phyloP scores from a whole-genome alignment of 2,113 vertebrate species.

The Sitta europaea region DNA sequence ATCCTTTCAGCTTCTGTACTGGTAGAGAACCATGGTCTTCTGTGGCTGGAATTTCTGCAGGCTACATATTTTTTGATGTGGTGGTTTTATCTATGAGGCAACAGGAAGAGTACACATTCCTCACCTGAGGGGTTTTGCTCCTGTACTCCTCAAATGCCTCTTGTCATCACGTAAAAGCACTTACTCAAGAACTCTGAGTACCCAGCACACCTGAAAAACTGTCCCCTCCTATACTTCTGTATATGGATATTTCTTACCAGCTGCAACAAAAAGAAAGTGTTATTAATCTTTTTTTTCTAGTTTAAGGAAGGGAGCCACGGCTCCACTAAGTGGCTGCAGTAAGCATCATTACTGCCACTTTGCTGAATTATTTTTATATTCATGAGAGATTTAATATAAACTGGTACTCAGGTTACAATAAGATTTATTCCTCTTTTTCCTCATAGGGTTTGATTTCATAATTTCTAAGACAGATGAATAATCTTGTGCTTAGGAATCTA shows the following conservation, averaged over 20 bases:
- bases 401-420: not conserved
- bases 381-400: not conserved
- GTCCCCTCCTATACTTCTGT: not conserved
- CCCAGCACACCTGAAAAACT: not conserved
- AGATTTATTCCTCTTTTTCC: not conserved
- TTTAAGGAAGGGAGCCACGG: not conserved
- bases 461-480: not conserved
- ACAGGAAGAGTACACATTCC: not conserved
- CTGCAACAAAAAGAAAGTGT: not conserved
- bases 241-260: not conserved
- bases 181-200: not conserved
- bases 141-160: not conserved
- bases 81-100: not conserved
- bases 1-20: not conserved
- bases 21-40: not conserved
- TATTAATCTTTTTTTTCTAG: not conserved
- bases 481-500: not conserved
- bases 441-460: not conserved
- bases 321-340: constrained; percentile 34
- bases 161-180: not conserved
- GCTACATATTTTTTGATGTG: not conserved
- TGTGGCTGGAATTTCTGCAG: not conserved
- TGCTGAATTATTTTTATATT: not conserved
- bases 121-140: not conserved
- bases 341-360: not conserved